Evolutionary conservation across 2,797 vertebrate species (phyloP), one percentile per base, ranked within the genome.

Genomic region (Sebastes goodei): DNA sequence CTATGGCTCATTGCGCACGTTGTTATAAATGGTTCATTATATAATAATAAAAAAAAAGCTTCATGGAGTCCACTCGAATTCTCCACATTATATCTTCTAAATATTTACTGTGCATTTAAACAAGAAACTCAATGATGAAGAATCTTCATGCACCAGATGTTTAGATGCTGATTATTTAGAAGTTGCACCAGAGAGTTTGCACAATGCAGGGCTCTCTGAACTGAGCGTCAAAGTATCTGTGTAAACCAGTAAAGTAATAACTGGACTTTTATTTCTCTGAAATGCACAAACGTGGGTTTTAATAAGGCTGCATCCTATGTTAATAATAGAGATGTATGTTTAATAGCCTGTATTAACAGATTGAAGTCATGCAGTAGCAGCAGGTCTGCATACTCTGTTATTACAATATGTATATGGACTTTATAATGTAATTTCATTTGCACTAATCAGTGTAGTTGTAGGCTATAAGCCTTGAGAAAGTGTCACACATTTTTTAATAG

Each of bases 11-110:
- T n/a, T 72, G 81, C 32, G 49, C 63, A 17, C 57, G 49, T 70
- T 80, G 80, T 66, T 77, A 33, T 23, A 71, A 65, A 67, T 64
- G 9, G 8, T 76, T 80, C 66, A 81, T 83, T 74, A 77, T 67
- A 25, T 46, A 46, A 30, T 65, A n/a, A 6, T n/a, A 14, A 30
- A 14, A 52, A 49, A 46, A 74, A 60, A 27, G 21, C 33, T 67
- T 55, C 25, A 38, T 52, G 46, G 30, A 49, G 62, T 76, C 29
- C 3, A 69, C 21, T 4, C 21, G 42, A 77, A 56, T 25, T 56
- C 12, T 64, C 17, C 55, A 38, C n/a, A 73, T 20, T 8, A 29
- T 57, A 30, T 57, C 10, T 70, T 8, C 32, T 7, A 53, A 57
- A 61, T 25, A 62, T 78, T 52, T 63, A 21, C 57, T 21, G 9